Evolutionary conservation across 2,888 invertebrate species (phyloP), one percentile per base, ranked within the genome.

Genomic region (Tenthredo mesomela): DNA sequence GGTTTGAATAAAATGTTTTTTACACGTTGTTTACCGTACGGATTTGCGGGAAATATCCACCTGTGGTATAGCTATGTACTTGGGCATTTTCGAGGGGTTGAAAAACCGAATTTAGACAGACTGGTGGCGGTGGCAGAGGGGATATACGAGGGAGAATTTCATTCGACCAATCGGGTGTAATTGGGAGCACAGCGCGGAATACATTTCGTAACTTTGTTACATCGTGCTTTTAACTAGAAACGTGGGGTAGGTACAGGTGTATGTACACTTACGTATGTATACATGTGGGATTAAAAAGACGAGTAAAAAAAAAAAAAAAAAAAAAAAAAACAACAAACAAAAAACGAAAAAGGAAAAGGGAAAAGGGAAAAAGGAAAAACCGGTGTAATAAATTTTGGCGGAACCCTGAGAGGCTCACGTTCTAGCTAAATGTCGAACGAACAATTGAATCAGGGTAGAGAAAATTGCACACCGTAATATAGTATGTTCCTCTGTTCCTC

Each of bases 91-190:
- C 50, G 18, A 77, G 77, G 33, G 77, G 50, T 18, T 77, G 9
- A 40, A 77, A 77, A 54, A 54, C 18, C 54, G 77, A 77, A 54
- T 77, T 77, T 54, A 77, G 77, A 77, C 29, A 54, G 77, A 77
- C 77, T 50, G 54, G 21, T n/a, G 73, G 7, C 3, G 73, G 73
- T 3, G 12, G n/a, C 25, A 5, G 21, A 12, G 25, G 40, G 75
- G 75, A 47, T 10, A 4, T 47, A 75, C 77, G 50, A 77, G 77
- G 77, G 77, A 50, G 77, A 77, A 77, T 77, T 87, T 85, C 87
- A 83, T 85, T 85, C 84, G 82, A 84, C 85, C 86, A 87, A 87
- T 87, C 85, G 86, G 82, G 65, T 73, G 85, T 86, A 86, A 87
- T 87, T 87, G 85, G 85, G 77, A 85, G 84, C 82, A 85, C 84